Evolutionary conservation across 2,797 vertebrate genomes (phyloP), one percentile per base, ranked within the genome.

Genomic region (Anableps anableps): DNA sequence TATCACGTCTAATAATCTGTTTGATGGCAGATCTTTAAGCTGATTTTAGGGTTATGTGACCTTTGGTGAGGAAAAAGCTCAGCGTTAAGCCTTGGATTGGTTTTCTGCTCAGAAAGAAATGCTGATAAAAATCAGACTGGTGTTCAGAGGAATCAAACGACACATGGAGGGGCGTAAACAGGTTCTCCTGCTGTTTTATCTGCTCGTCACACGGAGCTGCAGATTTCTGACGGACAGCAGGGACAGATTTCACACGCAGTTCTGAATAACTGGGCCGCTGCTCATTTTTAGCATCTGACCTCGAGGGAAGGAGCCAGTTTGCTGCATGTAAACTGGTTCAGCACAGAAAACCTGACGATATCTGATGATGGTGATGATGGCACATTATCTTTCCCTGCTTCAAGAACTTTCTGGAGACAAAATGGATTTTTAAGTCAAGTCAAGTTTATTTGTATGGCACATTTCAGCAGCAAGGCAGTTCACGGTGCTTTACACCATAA

Each of bases 1-100:
- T 72, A 77, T 78, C 79, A 78, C 53, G 23, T 45, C 76, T 76
- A 86, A 84, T 79, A 72, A 86, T 79, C 74, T 5, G 26, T 48
- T 5, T 60, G 5, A 48, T 72, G n/a, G 60, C 6, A 21, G 55
- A 11, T 29, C 72, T 76, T 23, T 36, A 0, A 72, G 51, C 71
- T 31, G 29, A 29, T 75, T 60, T 36, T 36, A 29, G 36, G 43
- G 17, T 50, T 76, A 47, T 70, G 51, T 41, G 1, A 3, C 10
- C 1, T 19, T 75, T 70, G 79, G 48, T 13, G 45, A 38, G 1
- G 14, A 21, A 29, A 64, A 47, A 64, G 26, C 64, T 53, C 5
- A 50, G 51, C n/a, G 17, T 31, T 55, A 41, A 70, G n/a, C 48
- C 38, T 2, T 21, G 13, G 5, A 26, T 68, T 2, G 14, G 5